These are phyloP conservation scores for Xestia ashworthii DNA, from an alignment of 2,888 invertebrate genomes.

Conservation along the genomic window DNA sequence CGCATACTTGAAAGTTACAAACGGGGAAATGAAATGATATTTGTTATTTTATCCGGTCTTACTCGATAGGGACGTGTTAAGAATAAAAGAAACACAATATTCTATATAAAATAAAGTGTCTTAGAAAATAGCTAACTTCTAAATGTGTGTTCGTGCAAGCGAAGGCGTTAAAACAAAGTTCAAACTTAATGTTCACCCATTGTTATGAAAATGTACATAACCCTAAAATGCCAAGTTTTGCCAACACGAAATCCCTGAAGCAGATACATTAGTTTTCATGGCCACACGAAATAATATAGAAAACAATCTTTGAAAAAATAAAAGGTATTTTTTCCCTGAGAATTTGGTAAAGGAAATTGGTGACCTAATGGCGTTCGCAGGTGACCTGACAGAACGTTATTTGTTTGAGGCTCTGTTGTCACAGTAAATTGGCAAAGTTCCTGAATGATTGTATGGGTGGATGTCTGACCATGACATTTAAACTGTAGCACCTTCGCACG, in stretches of 20 bases:
- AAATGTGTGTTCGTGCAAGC: conserved; percentile 25
- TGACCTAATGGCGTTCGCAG: conserved; percentile 31
- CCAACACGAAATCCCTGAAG: conserved; percentile 34
- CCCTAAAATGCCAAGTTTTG: conserved; percentile 39
- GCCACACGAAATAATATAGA: conserved; percentile 18
- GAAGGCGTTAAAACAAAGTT: conserved; percentile 29
- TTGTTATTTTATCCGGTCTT: background rate
- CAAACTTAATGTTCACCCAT: conserved; percentile 42
- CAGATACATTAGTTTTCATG: conserved; percentile 46
- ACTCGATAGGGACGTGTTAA: background rate
- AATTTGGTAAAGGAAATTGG: conserved; percentile 33
- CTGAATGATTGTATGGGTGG: conserved; percentile 28
- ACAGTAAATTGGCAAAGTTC: conserved; percentile 50
- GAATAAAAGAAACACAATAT: background rate
- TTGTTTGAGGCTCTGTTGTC: conserved; percentile 29
- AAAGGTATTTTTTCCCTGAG: background rate
- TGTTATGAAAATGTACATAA: conserved; percentile 43
- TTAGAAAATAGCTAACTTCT: background rate
- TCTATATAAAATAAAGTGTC: background rate
- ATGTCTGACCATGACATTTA: conserved; percentile 37
- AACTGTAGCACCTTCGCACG: conserved; percentile 20
- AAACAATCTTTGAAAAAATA: conserved; percentile 18
- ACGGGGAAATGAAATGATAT: conserved; percentile 16
- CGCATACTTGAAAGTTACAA: conserved; percentile 16
- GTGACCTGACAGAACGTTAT: conserved; percentile 30